phyloP scores from a whole-genome alignment of 2,797 vertebrate genomes.

The Menidia menidia region DNA sequence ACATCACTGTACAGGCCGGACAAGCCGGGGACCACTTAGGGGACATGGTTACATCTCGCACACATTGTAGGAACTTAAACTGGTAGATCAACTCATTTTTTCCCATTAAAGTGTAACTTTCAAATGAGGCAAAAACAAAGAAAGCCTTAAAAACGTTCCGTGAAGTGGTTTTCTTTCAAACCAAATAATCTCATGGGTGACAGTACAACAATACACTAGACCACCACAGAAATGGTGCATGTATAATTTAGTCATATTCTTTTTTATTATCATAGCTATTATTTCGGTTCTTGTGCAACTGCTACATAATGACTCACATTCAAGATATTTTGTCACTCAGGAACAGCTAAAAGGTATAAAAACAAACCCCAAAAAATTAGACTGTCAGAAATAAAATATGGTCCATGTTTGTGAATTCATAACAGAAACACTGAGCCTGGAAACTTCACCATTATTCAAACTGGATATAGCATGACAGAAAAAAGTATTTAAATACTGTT shows the following conservation, averaged over 20 bases:
- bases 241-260: slow-evolving; percentile 86
- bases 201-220: slow-evolving; percentile 81
- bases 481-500: slow-evolving; percentile 90
- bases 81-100: slow-evolving; percentile 46
- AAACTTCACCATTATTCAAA: slow-evolving; percentile 91
- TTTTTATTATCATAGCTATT: slow-evolving; percentile 86
- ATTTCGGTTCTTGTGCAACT: slow-evolving; percentile 96
- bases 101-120: slow-evolving; percentile 53
- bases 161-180: slow-evolving; percentile 46
- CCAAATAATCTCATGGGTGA: slow-evolving; percentile 60
- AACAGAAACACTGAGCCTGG: slow-evolving; percentile 94
- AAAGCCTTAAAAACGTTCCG: slow-evolving; percentile 41
- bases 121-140: slow-evolving; percentile 67
- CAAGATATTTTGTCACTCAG: slow-evolving; percentile 98
- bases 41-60: slow-evolving; percentile 45
- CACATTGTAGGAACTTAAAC: slow-evolving; percentile 65
- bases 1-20: slow-evolving; percentile 52
- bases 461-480: slow-evolving; percentile 95
- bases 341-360: slow-evolving; percentile 92
- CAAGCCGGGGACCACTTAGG: slow-evolving; percentile 40
- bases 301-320: slow-evolving; percentile 99
- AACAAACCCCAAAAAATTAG: slow-evolving; percentile 72
- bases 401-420: slow-evolving; percentile 92
- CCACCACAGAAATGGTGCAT: slow-evolving; percentile 84
- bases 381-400: slow-evolving; percentile 85